phyloP scores from a whole-genome alignment of 1,140 invertebrate species.

The Drosophila leontia region DNA sequence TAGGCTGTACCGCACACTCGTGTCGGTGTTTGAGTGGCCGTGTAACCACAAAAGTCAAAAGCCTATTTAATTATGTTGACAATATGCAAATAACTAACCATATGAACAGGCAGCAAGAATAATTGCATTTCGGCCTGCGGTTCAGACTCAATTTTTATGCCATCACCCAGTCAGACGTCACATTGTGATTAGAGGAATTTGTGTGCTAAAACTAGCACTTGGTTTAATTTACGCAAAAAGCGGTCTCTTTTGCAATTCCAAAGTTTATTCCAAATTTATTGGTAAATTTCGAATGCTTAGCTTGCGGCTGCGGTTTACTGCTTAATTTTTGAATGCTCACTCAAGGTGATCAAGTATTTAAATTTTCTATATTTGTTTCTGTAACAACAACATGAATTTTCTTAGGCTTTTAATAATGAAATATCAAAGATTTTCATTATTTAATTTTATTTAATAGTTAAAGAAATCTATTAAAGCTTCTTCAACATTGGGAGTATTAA shows the following conservation, averaged over 20 bases:
- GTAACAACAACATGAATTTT: neutral
- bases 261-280: neutral
- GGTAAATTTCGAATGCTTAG: neutral
- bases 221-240: slow-evolving; percentile 8
- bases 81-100: slow-evolving; percentile 55
- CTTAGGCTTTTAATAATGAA: neutral
- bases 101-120: slow-evolving; percentile 40
- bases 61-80: slow-evolving; percentile 63
- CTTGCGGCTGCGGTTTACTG: neutral
- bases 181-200: slow-evolving; percentile 30
- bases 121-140: slow-evolving; percentile 55
- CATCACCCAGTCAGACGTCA: neutral
- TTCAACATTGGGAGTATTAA: neutral
- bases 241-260: neutral
- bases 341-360: neutral
- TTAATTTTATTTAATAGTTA: neutral
- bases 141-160: slow-evolving; percentile 9
- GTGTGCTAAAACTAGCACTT: neutral
- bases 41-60: slow-evolving; percentile 58
- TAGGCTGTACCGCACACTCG: slow-evolving; percentile 5
- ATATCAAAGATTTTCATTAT: no score
- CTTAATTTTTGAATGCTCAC: neutral
- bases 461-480: neutral
- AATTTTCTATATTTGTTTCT: neutral
- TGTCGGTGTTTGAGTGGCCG: slow-evolving; percentile 26